Evolutionary conservation across 2,888 invertebrate genomes (phyloP).

Genomic region (Oligia strigilis): DNA sequence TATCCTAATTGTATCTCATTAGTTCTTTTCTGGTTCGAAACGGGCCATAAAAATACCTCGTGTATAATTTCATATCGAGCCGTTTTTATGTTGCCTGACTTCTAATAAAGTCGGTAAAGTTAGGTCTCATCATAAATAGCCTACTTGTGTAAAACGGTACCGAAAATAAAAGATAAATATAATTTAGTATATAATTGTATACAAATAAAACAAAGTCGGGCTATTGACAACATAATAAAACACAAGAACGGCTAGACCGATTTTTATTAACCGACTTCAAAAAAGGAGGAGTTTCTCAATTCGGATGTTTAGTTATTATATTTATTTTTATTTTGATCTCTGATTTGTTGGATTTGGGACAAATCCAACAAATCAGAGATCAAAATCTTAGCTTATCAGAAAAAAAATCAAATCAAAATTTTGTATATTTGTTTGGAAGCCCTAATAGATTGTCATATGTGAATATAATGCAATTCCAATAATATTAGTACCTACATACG

Average conservation of each 20-base stretch:
- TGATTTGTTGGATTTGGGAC: neutral
- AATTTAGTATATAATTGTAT: neutral
- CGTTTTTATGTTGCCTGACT: neutral
- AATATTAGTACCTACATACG: no score
- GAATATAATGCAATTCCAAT: no score
- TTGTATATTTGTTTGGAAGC: no score
- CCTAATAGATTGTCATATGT: no score
- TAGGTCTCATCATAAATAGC: neutral
- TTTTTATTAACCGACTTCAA: neutral
- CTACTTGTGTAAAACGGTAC: neutral
- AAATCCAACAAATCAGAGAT: no score
- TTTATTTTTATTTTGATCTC: neutral
- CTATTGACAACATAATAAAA: no score
- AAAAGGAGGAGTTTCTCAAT: no score
- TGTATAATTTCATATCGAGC: constrained; percentile 22
- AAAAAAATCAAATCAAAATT: no score
- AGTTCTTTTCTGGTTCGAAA: constrained; percentile 7
- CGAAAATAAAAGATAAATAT: neutral
- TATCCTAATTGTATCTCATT: constrained; percentile 51
- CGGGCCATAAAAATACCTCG: constrained; percentile 3
- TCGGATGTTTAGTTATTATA: no score
- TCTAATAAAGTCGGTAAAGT: neutral
- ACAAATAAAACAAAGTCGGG: no score
- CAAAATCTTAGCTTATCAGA: neutral
- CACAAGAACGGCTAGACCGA: no score